These are phyloP conservation scores for Coelopa frigida DNA, from an alignment of 1,140 invertebrate genomes.

Conservation along the genomic window DNA sequence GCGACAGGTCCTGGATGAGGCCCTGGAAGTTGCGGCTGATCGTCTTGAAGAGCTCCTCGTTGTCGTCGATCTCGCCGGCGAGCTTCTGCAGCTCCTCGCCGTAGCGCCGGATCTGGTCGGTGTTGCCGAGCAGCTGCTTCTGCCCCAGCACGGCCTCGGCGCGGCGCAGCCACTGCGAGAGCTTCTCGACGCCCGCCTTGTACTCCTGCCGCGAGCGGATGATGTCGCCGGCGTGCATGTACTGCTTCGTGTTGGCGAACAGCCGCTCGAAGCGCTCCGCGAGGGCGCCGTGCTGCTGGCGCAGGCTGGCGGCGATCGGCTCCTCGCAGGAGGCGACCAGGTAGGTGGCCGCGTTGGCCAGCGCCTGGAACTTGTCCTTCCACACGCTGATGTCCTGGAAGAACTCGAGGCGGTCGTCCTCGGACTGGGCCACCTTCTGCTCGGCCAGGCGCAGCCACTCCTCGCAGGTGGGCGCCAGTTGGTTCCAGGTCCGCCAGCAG, in stretches of 20 bases:
- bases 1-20: constrained; percentile 80
- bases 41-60: constrained; percentile 83
- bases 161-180: constrained; percentile 72
- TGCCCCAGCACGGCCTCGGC: constrained; percentile 62
- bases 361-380: constrained; percentile 77
- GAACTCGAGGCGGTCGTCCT: constrained; percentile 82
- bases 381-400: constrained; percentile 83
- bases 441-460: constrained; percentile 76
- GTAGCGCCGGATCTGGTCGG: constrained; percentile 69
- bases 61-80: constrained; percentile 72
- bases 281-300: constrained; percentile 64
- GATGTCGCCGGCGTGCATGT: constrained; percentile 82
- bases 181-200: constrained; percentile 61
- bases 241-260: constrained; percentile 72
- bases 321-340: constrained; percentile 80
- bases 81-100: constrained; percentile 71
- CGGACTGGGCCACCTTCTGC: constrained; percentile 62
- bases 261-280: constrained; percentile 72
- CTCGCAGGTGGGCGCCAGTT: constrained; percentile 64
- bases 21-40: constrained; percentile 85
- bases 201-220: constrained; percentile 75
- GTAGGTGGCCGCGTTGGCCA: constrained; percentile 82
- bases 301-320: constrained; percentile 66
- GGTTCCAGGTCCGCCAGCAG: constrained; percentile 80
- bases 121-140: constrained; percentile 62